A percentile compares a stretch with the other conserved stretches of the same genome.
Conservation (phyloP, 2,797 vertebrate genomes). For the Garrulus glandarius region DNA sequence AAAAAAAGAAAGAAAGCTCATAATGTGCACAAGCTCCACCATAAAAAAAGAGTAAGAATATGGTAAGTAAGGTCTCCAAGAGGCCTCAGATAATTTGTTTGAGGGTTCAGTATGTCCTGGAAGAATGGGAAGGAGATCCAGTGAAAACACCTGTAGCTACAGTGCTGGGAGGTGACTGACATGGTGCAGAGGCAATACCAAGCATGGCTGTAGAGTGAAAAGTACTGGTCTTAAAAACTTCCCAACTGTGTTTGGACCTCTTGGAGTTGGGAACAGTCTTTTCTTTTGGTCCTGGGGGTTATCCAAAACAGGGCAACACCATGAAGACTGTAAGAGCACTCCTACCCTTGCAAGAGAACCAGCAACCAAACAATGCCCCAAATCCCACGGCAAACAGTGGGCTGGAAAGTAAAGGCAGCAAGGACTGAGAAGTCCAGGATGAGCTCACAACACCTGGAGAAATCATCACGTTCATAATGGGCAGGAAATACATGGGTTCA, state of each 20-base stretch:
- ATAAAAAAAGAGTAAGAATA: background rate
- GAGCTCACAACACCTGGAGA: background rate
- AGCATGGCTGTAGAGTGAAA: background rate
- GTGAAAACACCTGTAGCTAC: background rate
- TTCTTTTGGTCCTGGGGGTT: background rate
- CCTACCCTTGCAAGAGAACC: background rate
- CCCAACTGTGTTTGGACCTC: background rate
- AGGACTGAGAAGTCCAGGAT: background rate
- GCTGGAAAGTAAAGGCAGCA: background rate
- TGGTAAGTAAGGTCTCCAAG: background rate
- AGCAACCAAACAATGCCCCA: background rate
- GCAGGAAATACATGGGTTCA: background rate
- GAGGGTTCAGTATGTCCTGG: background rate
- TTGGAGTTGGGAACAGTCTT: background rate
- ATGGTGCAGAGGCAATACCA: background rate
- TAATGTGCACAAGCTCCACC: background rate
- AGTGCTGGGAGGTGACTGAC: background rate
- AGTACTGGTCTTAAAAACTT: background rate
- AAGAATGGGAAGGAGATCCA: background rate
- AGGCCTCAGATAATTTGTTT: background rate
- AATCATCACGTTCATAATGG: background rate
- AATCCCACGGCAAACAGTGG: background rate
- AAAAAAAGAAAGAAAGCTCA: background rate
- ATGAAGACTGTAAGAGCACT: background rate
- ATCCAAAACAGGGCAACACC: background rate